Percentiles rank a stretch among this genome's conserved stretches.
These are phyloP conservation scores for Coleophora flavipennella DNA, from an alignment of 2,888 invertebrate species.

Conservation along the genomic window DNA sequence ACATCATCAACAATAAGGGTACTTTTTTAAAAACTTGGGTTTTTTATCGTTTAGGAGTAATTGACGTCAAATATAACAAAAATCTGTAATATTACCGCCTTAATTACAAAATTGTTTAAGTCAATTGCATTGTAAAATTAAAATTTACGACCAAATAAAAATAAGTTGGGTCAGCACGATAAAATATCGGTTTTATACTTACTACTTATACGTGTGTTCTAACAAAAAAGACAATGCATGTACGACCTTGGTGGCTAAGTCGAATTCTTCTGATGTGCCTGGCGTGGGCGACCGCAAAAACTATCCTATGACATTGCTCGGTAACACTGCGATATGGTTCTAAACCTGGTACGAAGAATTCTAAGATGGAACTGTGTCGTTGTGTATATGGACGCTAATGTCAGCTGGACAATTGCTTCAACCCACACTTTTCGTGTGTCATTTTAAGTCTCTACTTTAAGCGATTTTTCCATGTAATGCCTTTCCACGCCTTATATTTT, in stretches of 20 bases:
- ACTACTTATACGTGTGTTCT: conserved; percentile 15
- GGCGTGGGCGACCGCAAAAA: conserved; percentile 68
- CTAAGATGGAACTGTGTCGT: conserved; percentile 42
- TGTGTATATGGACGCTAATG: conserved; percentile 34
- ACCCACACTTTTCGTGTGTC: conserved; percentile 47
- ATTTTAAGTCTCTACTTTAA: conserved; percentile 21
- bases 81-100: no score
- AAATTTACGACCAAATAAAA: conserved; percentile 17
- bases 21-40: no score
- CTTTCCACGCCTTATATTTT: no score
- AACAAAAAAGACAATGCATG: conserved; percentile 66
- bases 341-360: conserved; percentile 16
- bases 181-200: conserved; percentile 21
- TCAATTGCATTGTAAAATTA: no score
- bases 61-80: no score
- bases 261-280: conserved; percentile 63
- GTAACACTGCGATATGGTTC: conserved; percentile 39
- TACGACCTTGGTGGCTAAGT: conserved; percentile 61
- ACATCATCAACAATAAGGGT: no score
- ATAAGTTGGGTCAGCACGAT: conserved; percentile 39
- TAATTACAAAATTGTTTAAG: no score
- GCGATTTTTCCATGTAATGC: no score
- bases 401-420: conserved; percentile 64
- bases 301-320: conserved; percentile 66
- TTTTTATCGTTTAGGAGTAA: no score